Evolutionary conservation across 2,113 vertebrate genomes (phyloP).

Genomic region (Ceuthmochares aereus): DNA sequence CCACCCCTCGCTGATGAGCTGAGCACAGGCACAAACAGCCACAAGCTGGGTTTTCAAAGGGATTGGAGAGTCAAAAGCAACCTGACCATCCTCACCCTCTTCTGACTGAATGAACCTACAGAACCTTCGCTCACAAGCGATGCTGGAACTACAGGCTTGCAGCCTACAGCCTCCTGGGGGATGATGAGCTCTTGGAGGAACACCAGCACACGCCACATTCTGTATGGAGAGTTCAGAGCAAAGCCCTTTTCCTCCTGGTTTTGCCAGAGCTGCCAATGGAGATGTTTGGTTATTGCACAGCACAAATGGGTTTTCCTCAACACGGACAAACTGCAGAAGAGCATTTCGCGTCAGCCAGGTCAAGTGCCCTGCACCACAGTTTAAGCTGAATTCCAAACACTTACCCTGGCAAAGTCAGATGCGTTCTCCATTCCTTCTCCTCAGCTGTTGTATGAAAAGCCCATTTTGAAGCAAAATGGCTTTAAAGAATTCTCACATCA

Average conservation of each 20-base stretch:
- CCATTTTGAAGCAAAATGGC: not conserved
- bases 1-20: fast-evolving
- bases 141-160: too few species aligned
- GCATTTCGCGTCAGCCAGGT: too few species aligned
- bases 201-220: fast-evolving
- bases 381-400: not conserved
- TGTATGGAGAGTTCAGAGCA: fast-evolving
- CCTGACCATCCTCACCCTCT: too few species aligned
- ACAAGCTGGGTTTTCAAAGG: not conserved
- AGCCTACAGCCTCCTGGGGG: fast-evolving
- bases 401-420: not conserved
- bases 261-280: not conserved
- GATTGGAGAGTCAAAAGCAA: too few species aligned
- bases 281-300: fast-evolving
- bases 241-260: not conserved
- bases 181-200: fast-evolving
- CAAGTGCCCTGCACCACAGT: too few species aligned
- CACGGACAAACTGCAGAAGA: not conserved
- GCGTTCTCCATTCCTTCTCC: not conserved
- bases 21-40: not conserved
- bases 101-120: fast-evolving
- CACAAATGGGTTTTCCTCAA: not conserved
- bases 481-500: not conserved
- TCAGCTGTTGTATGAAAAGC: not conserved
- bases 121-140: not conserved